phyloP scores from a whole-genome alignment of 2,797 vertebrate species.

The Sebastes itinus region DNA sequence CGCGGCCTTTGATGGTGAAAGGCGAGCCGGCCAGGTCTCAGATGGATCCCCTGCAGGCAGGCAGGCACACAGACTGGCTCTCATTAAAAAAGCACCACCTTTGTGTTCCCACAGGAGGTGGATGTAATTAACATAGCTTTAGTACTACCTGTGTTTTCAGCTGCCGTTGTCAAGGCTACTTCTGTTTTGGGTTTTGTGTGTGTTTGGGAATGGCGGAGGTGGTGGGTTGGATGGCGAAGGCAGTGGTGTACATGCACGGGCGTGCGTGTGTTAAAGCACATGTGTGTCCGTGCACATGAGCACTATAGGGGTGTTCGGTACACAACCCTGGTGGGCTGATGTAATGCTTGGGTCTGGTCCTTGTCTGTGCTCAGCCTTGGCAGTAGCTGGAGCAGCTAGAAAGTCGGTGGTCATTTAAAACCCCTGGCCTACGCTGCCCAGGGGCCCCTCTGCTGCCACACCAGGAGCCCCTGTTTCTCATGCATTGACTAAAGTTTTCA shows the following conservation, averaged over 20 bases:
- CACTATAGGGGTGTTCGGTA: conserved; percentile 27
- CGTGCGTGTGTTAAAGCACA: conserved; percentile 10
- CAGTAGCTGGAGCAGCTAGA: conserved; percentile 25
- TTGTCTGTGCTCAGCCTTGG: conserved; percentile 38
- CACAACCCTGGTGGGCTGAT: conserved; percentile 63
- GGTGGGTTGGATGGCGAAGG: conserved; percentile 22
- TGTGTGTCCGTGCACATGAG: conserved; percentile 22
- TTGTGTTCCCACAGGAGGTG: conserved; percentile 81
- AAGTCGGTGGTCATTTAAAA: conserved; percentile 54
- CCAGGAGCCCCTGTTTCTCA: not conserved
- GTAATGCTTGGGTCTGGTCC: conserved; percentile 60
- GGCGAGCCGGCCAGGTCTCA: conserved; percentile 66
- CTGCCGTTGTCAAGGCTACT: conserved; percentile 74
- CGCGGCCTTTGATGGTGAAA: conserved; percentile 80
- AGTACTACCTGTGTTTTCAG: conserved; percentile 79
- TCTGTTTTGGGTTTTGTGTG: conserved; percentile 68
- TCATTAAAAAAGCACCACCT: conserved; percentile 81
- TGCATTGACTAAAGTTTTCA: not conserved
- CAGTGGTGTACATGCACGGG: conserved; percentile 6
- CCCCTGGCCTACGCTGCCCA: not conserved
- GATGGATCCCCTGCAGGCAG: conserved; percentile 74
- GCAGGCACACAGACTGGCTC: conserved; percentile 76
- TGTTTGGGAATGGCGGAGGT: conserved; percentile 47
- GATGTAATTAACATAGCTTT: conserved; percentile 84
- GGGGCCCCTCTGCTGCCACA: conserved; percentile 15